phyloP scores from a whole-genome alignment of 2,113 vertebrate genomes.

The Takifugu bimaculatus region DNA sequence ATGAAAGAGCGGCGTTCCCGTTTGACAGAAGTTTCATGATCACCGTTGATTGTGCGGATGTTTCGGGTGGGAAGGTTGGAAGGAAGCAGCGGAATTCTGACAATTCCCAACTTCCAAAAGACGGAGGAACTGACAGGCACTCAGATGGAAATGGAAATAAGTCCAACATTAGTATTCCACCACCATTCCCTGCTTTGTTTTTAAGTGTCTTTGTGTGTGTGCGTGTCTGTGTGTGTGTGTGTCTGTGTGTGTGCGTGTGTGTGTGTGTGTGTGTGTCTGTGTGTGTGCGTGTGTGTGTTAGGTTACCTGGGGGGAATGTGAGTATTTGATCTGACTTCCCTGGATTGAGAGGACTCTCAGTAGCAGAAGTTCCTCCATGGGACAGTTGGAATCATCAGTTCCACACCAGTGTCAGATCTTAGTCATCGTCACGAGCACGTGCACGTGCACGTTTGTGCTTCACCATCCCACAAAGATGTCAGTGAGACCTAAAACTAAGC shows the following conservation, averaged over 20 bases:
- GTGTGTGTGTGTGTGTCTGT: conserved; percentile 6
- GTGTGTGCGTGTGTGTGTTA: conserved; percentile 10
- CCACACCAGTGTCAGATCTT: conserved; percentile 35
- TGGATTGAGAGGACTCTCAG: conserved; percentile 52
- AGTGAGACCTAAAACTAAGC: too few species aligned
- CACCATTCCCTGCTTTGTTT: conserved; percentile 29
- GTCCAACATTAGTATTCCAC: conserved; percentile 59
- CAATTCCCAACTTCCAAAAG: conserved; percentile 46
- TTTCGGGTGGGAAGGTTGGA: conserved; percentile 38
- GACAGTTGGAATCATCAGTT: conserved; percentile 41
- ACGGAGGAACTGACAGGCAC: conserved; percentile 51
- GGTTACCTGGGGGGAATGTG: conserved; percentile 54
- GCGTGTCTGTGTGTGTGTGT: conserved; percentile 32
- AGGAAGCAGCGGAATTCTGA: conserved; percentile 40
- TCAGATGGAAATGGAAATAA: conserved; percentile 64
- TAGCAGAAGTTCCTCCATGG: conserved; percentile 63
- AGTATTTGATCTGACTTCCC: conserved; percentile 66
- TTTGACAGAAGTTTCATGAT: conserved; percentile 37
- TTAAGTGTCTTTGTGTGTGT: conserved; percentile 11
- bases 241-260: neutral
- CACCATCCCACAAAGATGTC: too few species aligned
- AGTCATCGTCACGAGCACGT: conserved; percentile 34
- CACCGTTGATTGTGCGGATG: conserved; percentile 30
- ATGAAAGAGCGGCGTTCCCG: conserved; percentile 5
- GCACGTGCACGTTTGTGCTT: conserved; percentile 16